A percentile compares a stretch with the other conserved stretches of the same genome.
These are phyloP conservation scores for Cryptocheilus praepositus DNA, from an alignment of 2,888 invertebrate species.

Conservation along the genomic window DNA sequence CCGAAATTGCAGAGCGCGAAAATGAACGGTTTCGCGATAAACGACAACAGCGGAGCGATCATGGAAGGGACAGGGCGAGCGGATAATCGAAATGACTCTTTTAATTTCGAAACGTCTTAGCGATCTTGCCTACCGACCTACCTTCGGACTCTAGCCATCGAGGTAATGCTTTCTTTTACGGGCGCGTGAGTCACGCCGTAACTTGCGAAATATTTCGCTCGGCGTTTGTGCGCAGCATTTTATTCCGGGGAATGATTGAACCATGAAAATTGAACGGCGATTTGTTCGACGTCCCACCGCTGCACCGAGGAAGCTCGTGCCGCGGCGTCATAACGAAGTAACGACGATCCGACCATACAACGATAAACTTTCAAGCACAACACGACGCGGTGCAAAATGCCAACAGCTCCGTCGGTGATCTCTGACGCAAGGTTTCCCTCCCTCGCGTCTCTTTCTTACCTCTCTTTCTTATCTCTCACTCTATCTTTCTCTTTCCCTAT, in stretches of 20 bases:
- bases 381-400: constrained; percentile 55
- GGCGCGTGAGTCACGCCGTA: constrained; percentile 26
- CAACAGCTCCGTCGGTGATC: constrained; percentile 55
- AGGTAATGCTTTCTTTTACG: not conserved
- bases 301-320: no score
- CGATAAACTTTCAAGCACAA: constrained; percentile 54
- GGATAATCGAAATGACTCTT: no score
- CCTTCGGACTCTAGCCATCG: not conserved
- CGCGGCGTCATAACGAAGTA: constrained; percentile 19
- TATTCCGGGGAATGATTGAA: constrained; percentile 20
- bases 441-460: constrained; percentile 1
- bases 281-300: constrained; percentile 19
- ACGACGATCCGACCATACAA: constrained; percentile 37
- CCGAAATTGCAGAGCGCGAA: not conserved
- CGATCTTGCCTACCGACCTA: not conserved
- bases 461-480: constrained; percentile 15
- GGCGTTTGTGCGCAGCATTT: constrained; percentile 9
- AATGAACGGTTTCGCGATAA: not conserved
- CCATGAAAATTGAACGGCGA: constrained; percentile 36
- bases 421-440: constrained; percentile 57
- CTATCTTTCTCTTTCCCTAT: no score
- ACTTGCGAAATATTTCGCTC: constrained; percentile 31
- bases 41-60: not conserved
- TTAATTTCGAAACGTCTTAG: no score
- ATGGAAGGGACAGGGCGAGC: no score